phyloP scores from a whole-genome alignment of 2,888 invertebrate species.

The Macrophya annulata region DNA sequence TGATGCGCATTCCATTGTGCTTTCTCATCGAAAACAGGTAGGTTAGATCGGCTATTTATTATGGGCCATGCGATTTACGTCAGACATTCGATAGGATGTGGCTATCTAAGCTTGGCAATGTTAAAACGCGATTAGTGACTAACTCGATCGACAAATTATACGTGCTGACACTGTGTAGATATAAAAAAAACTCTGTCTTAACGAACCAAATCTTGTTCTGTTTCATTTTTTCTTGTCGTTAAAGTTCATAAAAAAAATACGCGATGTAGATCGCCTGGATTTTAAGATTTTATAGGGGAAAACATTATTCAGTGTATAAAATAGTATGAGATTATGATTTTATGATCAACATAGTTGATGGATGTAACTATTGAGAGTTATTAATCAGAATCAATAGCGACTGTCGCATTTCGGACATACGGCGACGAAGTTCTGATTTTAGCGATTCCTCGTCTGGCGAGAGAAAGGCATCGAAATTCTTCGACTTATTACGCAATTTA shows the following conservation, averaged over 20 bases:
- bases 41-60: conserved; percentile 30
- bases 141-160: conserved; percentile 8
- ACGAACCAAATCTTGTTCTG: not conserved
- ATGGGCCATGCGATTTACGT: conserved; percentile 28
- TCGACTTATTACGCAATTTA: conserved; percentile 45
- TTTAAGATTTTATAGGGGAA: not conserved
- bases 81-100: conserved; percentile 30
- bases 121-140: conserved; percentile 14
- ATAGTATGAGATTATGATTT: not conserved
- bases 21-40: conserved; percentile 38
- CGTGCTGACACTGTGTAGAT: not conserved
- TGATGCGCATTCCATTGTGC: not conserved
- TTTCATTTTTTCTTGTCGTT: not conserved
- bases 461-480: conserved; percentile 55
- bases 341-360: not conserved
- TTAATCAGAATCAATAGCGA: conserved; percentile 6
- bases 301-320: not conserved
- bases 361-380: conserved; percentile 21
- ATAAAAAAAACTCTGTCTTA: not conserved
- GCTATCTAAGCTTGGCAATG: conserved; percentile 3
- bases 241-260: not conserved
- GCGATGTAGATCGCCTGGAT: not conserved
- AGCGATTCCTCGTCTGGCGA: conserved; percentile 40
- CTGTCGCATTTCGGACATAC: not conserved
- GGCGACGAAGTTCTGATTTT: conserved; percentile 46